Evolutionary conservation across 2,888 invertebrate genomes (phyloP), one percentile per base, ranked within the genome.

Genomic region (Chesias legatella): DNA sequence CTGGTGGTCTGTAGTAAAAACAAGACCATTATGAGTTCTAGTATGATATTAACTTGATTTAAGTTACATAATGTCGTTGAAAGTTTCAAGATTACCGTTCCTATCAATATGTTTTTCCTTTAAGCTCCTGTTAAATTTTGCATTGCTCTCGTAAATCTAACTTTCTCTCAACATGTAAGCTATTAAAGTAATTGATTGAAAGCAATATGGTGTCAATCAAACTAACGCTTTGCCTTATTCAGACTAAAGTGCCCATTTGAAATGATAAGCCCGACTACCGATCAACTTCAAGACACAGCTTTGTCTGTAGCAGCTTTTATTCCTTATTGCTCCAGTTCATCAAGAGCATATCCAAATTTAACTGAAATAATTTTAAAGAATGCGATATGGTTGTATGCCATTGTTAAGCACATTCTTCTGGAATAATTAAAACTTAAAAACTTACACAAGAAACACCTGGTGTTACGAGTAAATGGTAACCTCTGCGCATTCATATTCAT

Each of bases 131-230:
- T 54, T 47, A 56, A 58, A 53, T 56, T 63, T 57, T 51, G 53
- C 48, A 53, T 33, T 53, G 42, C 47, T 55, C 48, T 58, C 49
- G 56, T 65, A 60, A 59, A 67, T 51, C 48, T 37, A 7, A 34
- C 51, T 53, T 54, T 54, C 53, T 36, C 48, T 47, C 46, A 48
- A 51, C 55, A 56, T 53, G 35, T 46, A 42, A 53, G 42, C 60
- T 45, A 65, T 60, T 61, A 54, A 44, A 48, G 53, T 61, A 65
- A 66, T 67, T 61, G 65, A 63, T 63, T 56, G 57, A 53, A 11
- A 28, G 48, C 56, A 56, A 50, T 57, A 49, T 51, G 48, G 46
- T 65, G 65, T 67, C 69, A 67, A 61, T 69, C 66, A 61, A 60
- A 55, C 43, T 57, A 56, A 63, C 54, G 56, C 53, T 53, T 45